Evolutionary conservation across 2,797 vertebrate species (phyloP).

Genomic region (Ptychobarbus kaznakovi): DNA sequence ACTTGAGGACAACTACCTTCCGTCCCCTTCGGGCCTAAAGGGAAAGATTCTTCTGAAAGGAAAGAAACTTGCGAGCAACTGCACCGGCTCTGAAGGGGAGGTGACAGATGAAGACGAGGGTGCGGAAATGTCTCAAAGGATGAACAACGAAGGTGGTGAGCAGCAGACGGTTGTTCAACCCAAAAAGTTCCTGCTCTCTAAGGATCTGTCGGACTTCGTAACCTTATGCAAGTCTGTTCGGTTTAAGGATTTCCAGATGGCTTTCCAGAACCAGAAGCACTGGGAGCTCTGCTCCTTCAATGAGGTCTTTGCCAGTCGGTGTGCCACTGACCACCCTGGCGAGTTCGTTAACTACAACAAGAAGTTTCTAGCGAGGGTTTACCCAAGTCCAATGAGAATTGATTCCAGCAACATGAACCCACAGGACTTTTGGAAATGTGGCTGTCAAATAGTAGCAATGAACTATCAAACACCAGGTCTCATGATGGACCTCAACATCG

Average conservation of each 20-base stretch:
- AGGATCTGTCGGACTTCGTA: constrained; percentile 95
- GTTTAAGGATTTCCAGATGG: constrained; percentile 93
- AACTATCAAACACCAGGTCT: constrained; percentile 98
- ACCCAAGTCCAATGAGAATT: constrained; percentile 97
- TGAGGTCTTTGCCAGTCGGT: constrained; percentile 92
- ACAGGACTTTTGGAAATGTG: constrained; percentile 99
- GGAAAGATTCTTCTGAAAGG: constrained; percentile 94
- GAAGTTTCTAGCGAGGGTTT: constrained; percentile 92
- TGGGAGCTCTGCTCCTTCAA: constrained; percentile 99
- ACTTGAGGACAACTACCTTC: constrained; percentile 90
- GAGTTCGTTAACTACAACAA: constrained; percentile 99
- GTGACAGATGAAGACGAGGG: constrained; percentile 98
- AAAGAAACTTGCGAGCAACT: constrained; percentile 89
- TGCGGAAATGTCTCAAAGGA: constrained; percentile 93
- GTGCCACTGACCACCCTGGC: constrained; percentile 91
- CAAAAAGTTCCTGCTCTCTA: constrained; percentile 93
- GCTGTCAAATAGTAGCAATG: constrained; percentile 98
- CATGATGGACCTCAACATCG: constrained; percentile 99
- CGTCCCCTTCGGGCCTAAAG: constrained; percentile 88
- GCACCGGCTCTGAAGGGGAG: constrained; percentile 89
- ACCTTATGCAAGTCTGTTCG: constrained; percentile 95
- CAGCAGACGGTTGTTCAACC: constrained; percentile 77
- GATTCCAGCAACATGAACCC: constrained; percentile 99
- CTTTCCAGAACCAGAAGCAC: constrained; percentile 94
- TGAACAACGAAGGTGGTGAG: constrained; percentile 86